phyloP scores from a whole-genome alignment of 2,113 vertebrate genomes.

The Gymnocephalus cernua region DNA sequence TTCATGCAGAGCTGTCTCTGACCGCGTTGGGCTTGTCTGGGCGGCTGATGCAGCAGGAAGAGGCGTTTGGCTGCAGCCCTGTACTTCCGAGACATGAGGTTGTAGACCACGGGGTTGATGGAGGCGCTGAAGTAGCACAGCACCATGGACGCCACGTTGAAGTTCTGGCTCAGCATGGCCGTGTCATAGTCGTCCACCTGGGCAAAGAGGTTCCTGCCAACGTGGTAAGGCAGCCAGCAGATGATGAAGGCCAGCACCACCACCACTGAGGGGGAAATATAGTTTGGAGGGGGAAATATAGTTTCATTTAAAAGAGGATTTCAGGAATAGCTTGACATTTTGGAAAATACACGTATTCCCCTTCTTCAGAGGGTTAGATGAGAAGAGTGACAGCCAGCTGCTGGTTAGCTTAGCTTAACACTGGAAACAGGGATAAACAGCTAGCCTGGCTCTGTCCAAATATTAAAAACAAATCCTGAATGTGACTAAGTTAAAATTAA shows the following conservation, averaged over 20 bases:
- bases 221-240: conserved; percentile 92
- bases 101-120: conserved; percentile 92
- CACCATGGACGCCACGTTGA: conserved; percentile 90
- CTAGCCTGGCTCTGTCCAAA: neutral
- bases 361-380: neutral
- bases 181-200: conserved; percentile 80
- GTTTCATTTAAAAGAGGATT: neutral
- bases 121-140: conserved; percentile 92
- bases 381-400: neutral
- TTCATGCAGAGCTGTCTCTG: conserved; percentile 66
- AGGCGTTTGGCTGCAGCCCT: conserved; percentile 85
- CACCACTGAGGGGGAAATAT: conserved; percentile 77
- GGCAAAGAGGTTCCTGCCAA: conserved; percentile 89
- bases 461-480: too few species aligned
- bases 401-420: neutral
- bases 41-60: conserved; percentile 70
- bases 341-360: neutral
- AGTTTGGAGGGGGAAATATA: neutral
- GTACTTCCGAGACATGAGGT: conserved; percentile 90
- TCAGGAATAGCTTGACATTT: neutral
- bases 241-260: conserved; percentile 90
- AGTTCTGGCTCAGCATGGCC: conserved; percentile 89
- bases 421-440: neutral
- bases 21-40: conserved; percentile 31
- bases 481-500: too few species aligned